Percentiles rank a stretch among this genome's conserved stretches.
Evolutionary conservation across 2,113 vertebrate species (phyloP).

Genomic region (Alouatta palliata): DNA sequence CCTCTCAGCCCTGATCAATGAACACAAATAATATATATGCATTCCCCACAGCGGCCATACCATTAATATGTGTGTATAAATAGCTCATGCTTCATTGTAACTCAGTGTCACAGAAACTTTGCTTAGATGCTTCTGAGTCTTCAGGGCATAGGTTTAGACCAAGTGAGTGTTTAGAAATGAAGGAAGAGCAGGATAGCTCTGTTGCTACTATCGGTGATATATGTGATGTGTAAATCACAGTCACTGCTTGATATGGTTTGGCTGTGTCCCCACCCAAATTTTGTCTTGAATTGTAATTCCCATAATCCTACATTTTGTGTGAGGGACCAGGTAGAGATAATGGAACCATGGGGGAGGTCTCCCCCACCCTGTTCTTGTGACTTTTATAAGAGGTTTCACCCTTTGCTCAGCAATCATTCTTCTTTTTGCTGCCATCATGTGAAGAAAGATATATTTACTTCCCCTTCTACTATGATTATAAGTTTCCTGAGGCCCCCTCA

Average conservation of each 20-base stretch:
- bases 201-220: neutral
- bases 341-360: too few relatives aligned
- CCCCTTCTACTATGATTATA: too few relatives aligned
- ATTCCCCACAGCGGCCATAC: neutral
- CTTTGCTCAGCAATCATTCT: too few relatives aligned
- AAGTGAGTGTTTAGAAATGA: rapidly evolving
- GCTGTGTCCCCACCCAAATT: too few relatives aligned
- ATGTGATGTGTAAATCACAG: neutral
- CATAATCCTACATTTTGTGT: too few relatives aligned
- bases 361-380: too few relatives aligned
- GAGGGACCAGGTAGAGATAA: too few relatives aligned
- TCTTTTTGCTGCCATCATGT: too few relatives aligned
- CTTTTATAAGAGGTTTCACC: too few relatives aligned
- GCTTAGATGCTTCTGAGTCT: neutral
- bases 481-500: too few relatives aligned
- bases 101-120: neutral
- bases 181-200: rapidly evolving
- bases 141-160: neutral
- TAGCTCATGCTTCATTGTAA: neutral
- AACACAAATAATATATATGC: neutral
- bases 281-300: too few relatives aligned
- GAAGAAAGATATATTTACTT: too few relatives aligned
- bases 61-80: neutral
- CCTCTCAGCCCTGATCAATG: neutral
- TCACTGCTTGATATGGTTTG: neutral